Base-by-base conservation (phyloP, 2,113 vertebrate genomes). In the Myrmecophaga tridactyla region DNA sequence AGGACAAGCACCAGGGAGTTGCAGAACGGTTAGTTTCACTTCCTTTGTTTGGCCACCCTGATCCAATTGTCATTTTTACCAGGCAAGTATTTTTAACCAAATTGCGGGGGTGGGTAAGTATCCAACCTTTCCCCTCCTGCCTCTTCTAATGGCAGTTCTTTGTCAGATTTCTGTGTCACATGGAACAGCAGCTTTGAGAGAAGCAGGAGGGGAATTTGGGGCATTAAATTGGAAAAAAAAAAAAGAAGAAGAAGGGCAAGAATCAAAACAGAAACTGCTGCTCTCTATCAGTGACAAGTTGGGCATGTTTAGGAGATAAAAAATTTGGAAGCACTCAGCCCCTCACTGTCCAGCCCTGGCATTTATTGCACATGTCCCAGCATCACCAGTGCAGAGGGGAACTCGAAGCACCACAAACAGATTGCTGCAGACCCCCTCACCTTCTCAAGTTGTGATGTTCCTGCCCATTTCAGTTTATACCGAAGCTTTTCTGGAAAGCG, bases 1-100 rank as follows among this genome's bases (percentile, higher is more conserved):
- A 14, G 65, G 41, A 18, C 10, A 62, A 17, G 34, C 3, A 3
- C 15, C 10, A 20, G 0, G 1, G 7, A 21, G 46, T 36, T 41
- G 65, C 56, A 20, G n/a, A 51, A 63, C 43, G 48, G 14, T 12
- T 1, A 41, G 20, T 75, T 86, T 82, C 65, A 31, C 60, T 81
- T 58, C 83, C 43, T 9, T 21, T 29, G 63, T 93, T 39, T 65
- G 56, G 67, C 77, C 11, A 1, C 89, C 58, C 23, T 86, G 75
- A 65, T 46, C 53, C 75, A 80, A 20, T 58, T 56, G 65, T 58
- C 43, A 56, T 18, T 86, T 70, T 36, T 46, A 34, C 56, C 25
- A 46, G n/a, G 18, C 4, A 29, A 65, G 56, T 67, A 82, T 87
- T 92, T 95, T 87, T n/a, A 87, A 78, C 89, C 39, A 31, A 39